Base-by-base conservation (phyloP, 2,797 vertebrate genomes). In the Enteromius trimaculatus region DNA sequence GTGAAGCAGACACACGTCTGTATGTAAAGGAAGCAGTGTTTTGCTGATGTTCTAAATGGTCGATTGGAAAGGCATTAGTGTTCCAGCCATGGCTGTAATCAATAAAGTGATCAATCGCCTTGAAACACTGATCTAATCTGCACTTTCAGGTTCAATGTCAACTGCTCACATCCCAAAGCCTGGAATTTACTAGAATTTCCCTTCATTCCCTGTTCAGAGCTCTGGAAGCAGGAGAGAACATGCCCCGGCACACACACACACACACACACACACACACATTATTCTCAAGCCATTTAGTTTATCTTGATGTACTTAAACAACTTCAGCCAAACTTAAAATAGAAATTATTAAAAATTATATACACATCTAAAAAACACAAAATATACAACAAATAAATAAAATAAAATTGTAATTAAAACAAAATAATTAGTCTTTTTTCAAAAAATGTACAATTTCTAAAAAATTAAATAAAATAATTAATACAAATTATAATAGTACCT, bases 91-190 rank as follows among this genome's bases (percentile, higher is more conserved):
- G 11, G 10, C 17, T 70, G 19, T 6, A 21, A 81, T 81, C 68
- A 71, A 71, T 80, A 71, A 6, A 3, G 3, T 47, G 68, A 80
- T 80, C 23, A 31, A 71, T 80, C 34, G 11, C 26, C 34, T 62
- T 6, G 11, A 44, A 16, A 72, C 1, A 2, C 19, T 3, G 21
- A 76, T 39, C 53, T 58, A 10, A 77, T 77, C 76, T 37, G 7
- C n/a, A 6, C 65, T 6, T n/a, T 44, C 79, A 80, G 31, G 53
- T 47, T 81, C 79, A 81, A 62, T 47, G 79, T 62, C 39, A 72
- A 42, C 14, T 0, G 4, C 65, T 26, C 79, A 26, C 34, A 44
- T 23, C 23, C 42, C 49, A 75, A 10, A 75, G 29, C 34, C 19
- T n/a, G 19, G 42, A 49, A 49, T 47, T 31, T 6, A 53, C 26